Evolutionary conservation across 2,888 invertebrate species (phyloP), one percentile per base, ranked within the genome.

Genomic region (Scaptomyza cyrtandrae): DNA sequence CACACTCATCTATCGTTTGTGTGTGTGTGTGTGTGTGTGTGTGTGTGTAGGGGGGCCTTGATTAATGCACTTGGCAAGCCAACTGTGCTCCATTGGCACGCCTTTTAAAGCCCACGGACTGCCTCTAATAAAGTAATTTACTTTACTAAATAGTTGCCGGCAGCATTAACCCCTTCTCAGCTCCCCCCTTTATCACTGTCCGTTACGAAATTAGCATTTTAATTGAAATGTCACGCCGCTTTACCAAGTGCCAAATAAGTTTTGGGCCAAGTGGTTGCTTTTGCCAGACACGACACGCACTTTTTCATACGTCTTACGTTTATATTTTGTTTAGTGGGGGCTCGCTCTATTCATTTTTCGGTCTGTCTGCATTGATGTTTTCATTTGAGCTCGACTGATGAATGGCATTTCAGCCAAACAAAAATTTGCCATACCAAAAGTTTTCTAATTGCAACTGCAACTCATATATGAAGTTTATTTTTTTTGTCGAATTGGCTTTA

Each of bases 151-250:
- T 86, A 86, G 86, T 84, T 84, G 80, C 84, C 82, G 69, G 73
- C 86, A 80, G 83, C 77, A 63, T 52, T 24, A 24, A 24, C 37
- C 49, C 33, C 14, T n/a, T 7, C 35, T 2, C 29, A 35, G n/a
- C 11, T 1, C 9, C n/a, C 33, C 45, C n/a, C 11, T 53, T 69
- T 50, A 31, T 27, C 49, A 41, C 58, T 50, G 45, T 59, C 60
- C 67, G 46, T 64, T 68, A 27, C 62, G 58, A 89, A 89, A 89
- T 89, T 89, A 80, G 89, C 89, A 89, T 89, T 89, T 89, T 89
- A 89, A 89, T 89, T 89, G 89, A 89, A 89, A 88, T 81, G 85
- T 89, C 89, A 89, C 89, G 86, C 82, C 57, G 77, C 74, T 73
- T 16, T 75, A 76, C 83, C 80, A 86, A 83, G 79, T 83, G 86